Evolutionary conservation across 2,113 vertebrate species (phyloP).

Genomic region (Thalassarche chlororhynchos): DNA sequence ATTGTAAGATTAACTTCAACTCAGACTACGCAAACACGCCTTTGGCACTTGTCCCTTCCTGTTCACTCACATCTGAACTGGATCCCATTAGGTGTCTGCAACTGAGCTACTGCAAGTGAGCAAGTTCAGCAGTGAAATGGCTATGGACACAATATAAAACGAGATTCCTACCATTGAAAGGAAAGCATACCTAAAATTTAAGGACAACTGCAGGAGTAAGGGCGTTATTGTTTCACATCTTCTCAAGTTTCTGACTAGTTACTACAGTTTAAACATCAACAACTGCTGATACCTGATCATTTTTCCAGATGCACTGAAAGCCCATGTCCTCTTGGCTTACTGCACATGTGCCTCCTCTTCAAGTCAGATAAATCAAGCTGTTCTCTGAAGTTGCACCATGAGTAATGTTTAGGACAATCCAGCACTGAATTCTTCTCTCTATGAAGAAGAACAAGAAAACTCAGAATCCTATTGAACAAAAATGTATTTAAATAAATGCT

Average conservation of each 20-base stretch:
- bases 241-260: background rate
- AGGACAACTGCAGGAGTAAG: background rate
- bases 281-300: slow-evolving; percentile 44
- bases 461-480: background rate
- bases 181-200: background rate
- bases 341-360: slow-evolving; percentile 47
- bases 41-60: background rate
- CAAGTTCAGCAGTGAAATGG: background rate
- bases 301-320: slow-evolving; percentile 21
- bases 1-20: background rate
- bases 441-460: background rate
- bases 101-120: background rate
- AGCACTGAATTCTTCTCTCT: slow-evolving; percentile 41
- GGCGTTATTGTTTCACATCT: background rate
- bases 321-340: slow-evolving; percentile 54
- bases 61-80: background rate
- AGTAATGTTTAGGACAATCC: background rate
- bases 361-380: background rate
- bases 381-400: background rate
- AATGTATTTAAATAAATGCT: background rate
- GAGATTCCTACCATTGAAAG: background rate
- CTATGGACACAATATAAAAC: background rate
- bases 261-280: background rate
- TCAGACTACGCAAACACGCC: background rate
- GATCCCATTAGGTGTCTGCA: background rate